A percentile compares a stretch with the other conserved stretches of the same genome.
Evolutionary conservation across 2,113 vertebrate genomes (phyloP).

Genomic region (Setophaga petechia): DNA sequence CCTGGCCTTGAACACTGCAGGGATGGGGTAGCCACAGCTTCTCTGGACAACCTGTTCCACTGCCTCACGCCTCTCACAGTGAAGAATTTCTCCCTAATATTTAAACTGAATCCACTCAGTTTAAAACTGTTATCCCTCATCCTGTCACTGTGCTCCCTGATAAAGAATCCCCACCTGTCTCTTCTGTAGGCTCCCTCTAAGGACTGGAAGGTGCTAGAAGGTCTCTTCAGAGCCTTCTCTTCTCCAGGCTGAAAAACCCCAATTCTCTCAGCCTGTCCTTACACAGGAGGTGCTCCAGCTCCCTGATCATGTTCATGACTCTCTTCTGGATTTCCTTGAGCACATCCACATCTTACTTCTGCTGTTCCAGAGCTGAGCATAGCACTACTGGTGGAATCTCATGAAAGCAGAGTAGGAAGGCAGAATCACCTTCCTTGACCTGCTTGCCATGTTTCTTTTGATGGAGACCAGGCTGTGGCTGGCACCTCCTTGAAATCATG

Average conservation of each 20-base stretch:
- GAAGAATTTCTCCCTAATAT: not conserved
- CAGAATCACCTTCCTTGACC: not conserved
- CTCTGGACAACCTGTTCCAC: not conserved
- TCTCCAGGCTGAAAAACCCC: not conserved
- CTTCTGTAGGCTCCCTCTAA: not conserved
- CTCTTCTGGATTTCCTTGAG: not conserved
- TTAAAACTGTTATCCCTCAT: not conserved
- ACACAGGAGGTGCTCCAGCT: not conserved
- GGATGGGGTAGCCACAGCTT: not conserved
- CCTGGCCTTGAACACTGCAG: not conserved
- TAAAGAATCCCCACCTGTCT: not conserved
- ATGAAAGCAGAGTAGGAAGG: not conserved
- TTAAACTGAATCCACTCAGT: not conserved
- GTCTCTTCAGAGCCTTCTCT: not conserved
- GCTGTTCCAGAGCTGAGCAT: not conserved
- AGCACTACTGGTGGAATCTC: not conserved
- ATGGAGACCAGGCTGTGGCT: not conserved
- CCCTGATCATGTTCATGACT: rapidly evolving
- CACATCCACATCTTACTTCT: not conserved
- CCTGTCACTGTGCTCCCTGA: not conserved
- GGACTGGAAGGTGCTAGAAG: not conserved
- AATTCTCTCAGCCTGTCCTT: not conserved
- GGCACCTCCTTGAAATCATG: not conserved
- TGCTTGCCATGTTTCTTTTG: not conserved
- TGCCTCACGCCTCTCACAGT: not conserved